A percentile compares a stretch with the other conserved stretches of the same genome.
Evolutionary conservation across 1,140 invertebrate species (phyloP).

Genomic region (Phymorhynchus buccinoides): DNA sequence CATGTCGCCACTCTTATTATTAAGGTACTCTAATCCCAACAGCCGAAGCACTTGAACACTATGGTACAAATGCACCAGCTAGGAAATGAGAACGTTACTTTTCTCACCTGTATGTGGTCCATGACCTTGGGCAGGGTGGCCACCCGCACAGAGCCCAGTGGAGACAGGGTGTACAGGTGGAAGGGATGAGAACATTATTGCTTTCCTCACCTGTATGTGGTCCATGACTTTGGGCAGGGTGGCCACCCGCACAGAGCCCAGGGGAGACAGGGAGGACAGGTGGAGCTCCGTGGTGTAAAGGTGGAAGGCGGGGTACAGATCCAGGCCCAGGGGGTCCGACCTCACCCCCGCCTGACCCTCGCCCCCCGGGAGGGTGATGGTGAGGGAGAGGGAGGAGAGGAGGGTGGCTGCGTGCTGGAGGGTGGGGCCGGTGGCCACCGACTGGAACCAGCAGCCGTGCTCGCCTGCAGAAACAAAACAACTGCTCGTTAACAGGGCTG

Average conservation of each 20-base stretch:
- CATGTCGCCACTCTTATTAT: too few species aligned
- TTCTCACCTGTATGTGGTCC: constrained; percentile 59
- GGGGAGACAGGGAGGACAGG: constrained; percentile 58
- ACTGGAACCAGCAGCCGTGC: constrained; percentile 36
- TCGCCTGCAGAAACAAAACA: constrained; percentile 10
- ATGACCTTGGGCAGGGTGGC: constrained; percentile 52
- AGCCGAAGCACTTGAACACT: too few species aligned
- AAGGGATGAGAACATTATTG: constrained; percentile 38
- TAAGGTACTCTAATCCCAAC: too few species aligned
- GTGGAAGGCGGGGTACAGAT: constrained; percentile 70
- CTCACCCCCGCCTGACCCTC: constrained; percentile 59
- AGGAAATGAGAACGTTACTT: too few species aligned
- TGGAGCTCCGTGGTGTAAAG: constrained; percentile 65
- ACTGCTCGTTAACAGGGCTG: too few species aligned
- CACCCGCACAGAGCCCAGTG: constrained; percentile 57
- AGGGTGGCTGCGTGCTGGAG: constrained; percentile 65
- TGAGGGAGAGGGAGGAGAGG: constrained; percentile 57
- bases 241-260: constrained; percentile 59
- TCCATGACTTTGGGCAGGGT: constrained; percentile 48
- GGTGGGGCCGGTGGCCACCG: not conserved
- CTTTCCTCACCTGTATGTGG: constrained; percentile 59
- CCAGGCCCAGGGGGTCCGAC: constrained; percentile 53
- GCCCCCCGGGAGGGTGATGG: constrained; percentile 53
- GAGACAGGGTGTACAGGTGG: constrained; percentile 57
- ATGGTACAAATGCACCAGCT: too few species aligned